Evolutionary conservation across 2,113 vertebrate species (phyloP), one percentile per base, ranked within the genome.

Genomic region (Pipa parva): DNA sequence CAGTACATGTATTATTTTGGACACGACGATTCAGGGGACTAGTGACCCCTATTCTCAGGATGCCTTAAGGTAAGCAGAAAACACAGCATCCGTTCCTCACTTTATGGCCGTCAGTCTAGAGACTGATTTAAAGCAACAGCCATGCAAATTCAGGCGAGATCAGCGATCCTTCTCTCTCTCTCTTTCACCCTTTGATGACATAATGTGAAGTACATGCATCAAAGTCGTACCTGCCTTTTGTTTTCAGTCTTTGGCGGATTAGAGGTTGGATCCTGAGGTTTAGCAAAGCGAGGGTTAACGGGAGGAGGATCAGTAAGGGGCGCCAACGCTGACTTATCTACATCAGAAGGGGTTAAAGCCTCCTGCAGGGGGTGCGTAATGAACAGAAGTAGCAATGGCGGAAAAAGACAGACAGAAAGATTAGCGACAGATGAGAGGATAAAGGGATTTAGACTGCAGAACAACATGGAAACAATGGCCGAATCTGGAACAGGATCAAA

Each of bases 181-280:
- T n/a, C n/a, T n/a, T n/a, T 20, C 18, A 8, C 46, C 46, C 21
- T 22, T 12, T 20, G 6, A n/a, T 5, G 22, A 12, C 17, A 42
- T 13, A 42, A 42, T n/a, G 15, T 12, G 46, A 3, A 6, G 9
- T 15, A 36, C 8, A 51, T n/a, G 18, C 0, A 59, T 24, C 42
- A 74, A 77, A 20, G 72, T 74, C 88, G 80, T 95, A 98, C 93
- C 95, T 97, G 92, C 75, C 77, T 86, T 84, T 88, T 86, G 62
- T 85, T 81, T 58, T 89, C 80, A 79, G 88, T 79, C 74, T 84
- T 82, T 3, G 49, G 25, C 17, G 25, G 72, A 63, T 51, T 63
- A 63, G 84, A 83, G 36, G 77, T 75, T 24, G 79, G 74, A 75
- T 90, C 89, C 79, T 81, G 68, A 57, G 75, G 74, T 71, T 88